Percentiles rank a stretch among this genome's conserved stretches.
Conservation (phyloP, 2,888 invertebrate species). For the Anthoptus insignis region DNA sequence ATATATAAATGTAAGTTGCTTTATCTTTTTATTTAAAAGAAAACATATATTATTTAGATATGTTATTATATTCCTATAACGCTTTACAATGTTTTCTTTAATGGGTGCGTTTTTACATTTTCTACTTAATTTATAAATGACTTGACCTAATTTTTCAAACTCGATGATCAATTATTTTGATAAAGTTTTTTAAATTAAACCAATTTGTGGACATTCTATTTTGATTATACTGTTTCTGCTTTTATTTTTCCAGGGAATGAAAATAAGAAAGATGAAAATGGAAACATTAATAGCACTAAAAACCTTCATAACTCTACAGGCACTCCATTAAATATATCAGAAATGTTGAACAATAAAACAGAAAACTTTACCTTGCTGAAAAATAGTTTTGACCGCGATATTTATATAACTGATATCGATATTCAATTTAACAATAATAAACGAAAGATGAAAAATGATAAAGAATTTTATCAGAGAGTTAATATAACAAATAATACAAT, state of each 20-base stretch:
- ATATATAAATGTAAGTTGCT: background rate
- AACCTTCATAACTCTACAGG: background rate
- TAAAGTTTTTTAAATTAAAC: no score
- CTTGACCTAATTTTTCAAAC: no score
- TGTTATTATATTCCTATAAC: no score
- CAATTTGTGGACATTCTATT: no score
- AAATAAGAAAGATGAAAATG: background rate
- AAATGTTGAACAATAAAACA: background rate
- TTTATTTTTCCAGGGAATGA: slow-evolving; percentile 5
- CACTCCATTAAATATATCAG: background rate
- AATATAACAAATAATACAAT: background rate
- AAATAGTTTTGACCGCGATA: background rate
- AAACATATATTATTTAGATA: background rate
- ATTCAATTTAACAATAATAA: background rate
- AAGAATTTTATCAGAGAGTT: background rate
- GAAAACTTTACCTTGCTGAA: background rate
- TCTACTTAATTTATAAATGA: no score
- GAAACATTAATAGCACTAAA: background rate
- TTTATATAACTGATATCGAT: slow-evolving; percentile 7
- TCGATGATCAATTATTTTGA: no score
- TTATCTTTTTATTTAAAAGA: background rate
- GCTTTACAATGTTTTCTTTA: no score
- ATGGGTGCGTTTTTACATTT: no score
- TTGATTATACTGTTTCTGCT: no score
- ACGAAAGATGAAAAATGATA: background rate